A percentile compares a stretch with the other conserved stretches of the same genome.
These are phyloP conservation scores for Crypturellus undulatus DNA, from an alignment of 2,113 vertebrate species.

Conservation along the genomic window DNA sequence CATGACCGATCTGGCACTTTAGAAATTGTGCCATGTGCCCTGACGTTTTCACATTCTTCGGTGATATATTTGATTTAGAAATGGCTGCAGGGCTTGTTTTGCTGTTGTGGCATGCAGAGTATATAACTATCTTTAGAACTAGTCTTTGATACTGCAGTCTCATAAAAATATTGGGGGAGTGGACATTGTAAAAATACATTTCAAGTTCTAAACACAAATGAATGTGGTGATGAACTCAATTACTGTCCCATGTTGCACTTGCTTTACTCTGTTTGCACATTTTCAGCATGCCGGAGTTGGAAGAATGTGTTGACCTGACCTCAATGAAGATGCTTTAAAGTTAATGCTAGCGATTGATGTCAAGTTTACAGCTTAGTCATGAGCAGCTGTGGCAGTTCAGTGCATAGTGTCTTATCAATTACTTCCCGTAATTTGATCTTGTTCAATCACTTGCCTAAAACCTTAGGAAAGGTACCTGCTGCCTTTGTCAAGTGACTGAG, in stretches of 20 bases:
- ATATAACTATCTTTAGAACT: neutral
- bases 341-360: neutral
- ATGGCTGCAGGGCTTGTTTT: slow-evolving; percentile 48
- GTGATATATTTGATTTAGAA: slow-evolving; percentile 2
- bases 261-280: neutral
- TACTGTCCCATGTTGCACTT: neutral
- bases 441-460: rapidly evolving
- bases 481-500: neutral
- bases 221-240: rapidly evolving
- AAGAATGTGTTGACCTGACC: neutral
- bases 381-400: neutral
- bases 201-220: neutral
- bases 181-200: neutral
- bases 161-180: neutral
- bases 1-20: neutral
- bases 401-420: neutral
- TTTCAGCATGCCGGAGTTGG: neutral
- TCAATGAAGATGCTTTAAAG: neutral
- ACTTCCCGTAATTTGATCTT: neutral
- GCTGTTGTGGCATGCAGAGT: neutral
- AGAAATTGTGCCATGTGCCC: neutral
- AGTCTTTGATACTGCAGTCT: neutral
- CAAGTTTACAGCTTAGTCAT: neutral
- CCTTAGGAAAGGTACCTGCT: neutral
- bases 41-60: neutral